These are phyloP conservation scores for Avahi laniger DNA, from an alignment of 2,797 vertebrate genomes.

Conservation along the genomic window DNA sequence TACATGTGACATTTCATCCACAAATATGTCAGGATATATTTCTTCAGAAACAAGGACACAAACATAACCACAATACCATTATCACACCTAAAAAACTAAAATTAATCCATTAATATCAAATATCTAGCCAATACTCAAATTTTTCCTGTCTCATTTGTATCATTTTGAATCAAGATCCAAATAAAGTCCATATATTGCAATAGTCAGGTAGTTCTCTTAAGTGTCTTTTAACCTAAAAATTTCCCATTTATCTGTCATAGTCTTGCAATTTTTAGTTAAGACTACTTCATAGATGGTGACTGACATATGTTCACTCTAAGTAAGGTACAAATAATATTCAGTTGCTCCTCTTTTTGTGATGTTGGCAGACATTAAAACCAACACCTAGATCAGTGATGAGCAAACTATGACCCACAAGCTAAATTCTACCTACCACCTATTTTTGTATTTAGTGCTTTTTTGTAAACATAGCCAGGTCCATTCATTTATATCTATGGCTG, in stretches of 20 bases:
- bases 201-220: background rate
- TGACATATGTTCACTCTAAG: background rate
- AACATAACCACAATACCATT: background rate
- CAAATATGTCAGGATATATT: background rate
- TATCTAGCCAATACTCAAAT: background rate
- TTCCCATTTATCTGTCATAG: background rate
- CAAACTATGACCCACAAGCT: background rate
- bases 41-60: background rate
- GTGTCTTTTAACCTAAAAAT: background rate
- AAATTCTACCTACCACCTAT: background rate
- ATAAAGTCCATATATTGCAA: background rate
- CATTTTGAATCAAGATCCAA: background rate
- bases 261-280: conserved; percentile 21
- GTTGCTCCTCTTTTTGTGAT: background rate
- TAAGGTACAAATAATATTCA: background rate
- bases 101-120: background rate
- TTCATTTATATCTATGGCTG: background rate
- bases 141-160: background rate
- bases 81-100: background rate
- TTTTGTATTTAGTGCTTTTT: background rate
- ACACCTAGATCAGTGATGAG: background rate
- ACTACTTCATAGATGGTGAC: background rate
- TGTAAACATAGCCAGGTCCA: background rate
- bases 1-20: background rate
- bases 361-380: background rate